phyloP scores from a whole-genome alignment of 2,888 invertebrate genomes.

The Erynnis tages region DNA sequence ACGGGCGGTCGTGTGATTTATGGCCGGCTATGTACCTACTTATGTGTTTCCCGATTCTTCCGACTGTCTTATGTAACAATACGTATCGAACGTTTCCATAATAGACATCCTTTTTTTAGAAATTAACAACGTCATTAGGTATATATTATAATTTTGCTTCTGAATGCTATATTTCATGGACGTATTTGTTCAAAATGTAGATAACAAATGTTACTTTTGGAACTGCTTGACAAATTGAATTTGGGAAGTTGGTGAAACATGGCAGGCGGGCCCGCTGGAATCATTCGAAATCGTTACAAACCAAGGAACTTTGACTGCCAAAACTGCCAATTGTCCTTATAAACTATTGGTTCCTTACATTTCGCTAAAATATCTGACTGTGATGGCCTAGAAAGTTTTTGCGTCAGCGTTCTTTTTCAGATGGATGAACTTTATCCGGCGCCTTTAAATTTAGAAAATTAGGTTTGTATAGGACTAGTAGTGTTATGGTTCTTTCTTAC shows the following conservation, averaged over 20 bases:
- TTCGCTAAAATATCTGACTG: not conserved
- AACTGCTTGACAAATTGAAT: slow-evolving; percentile 22
- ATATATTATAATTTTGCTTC: not conserved
- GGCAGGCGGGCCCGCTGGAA: slow-evolving; percentile 16
- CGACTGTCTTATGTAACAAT: no score
- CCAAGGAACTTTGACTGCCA: slow-evolving; percentile 2
- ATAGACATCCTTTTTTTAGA: no score
- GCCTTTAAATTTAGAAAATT: no score
- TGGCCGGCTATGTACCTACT: no score
- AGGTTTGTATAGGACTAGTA: no score
- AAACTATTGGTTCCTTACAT: not conserved
- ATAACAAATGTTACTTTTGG: slow-evolving; percentile 11
- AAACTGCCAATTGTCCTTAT: slow-evolving; percentile 11
- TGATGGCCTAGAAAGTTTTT: not conserved
- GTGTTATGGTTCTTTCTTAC: no score
- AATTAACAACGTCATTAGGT: no score
- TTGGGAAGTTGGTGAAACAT: slow-evolving; percentile 17
- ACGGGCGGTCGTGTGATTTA: no score
- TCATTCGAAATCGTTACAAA: slow-evolving; percentile 22
- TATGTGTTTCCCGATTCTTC: no score
- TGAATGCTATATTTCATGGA: slow-evolving; percentile 2
- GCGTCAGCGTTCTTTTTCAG: no score
- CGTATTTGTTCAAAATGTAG: not conserved
- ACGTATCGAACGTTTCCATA: no score
- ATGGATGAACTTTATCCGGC: no score